phyloP scores from a whole-genome alignment of 2,888 invertebrate species.

The Lepidonotus clava region DNA sequence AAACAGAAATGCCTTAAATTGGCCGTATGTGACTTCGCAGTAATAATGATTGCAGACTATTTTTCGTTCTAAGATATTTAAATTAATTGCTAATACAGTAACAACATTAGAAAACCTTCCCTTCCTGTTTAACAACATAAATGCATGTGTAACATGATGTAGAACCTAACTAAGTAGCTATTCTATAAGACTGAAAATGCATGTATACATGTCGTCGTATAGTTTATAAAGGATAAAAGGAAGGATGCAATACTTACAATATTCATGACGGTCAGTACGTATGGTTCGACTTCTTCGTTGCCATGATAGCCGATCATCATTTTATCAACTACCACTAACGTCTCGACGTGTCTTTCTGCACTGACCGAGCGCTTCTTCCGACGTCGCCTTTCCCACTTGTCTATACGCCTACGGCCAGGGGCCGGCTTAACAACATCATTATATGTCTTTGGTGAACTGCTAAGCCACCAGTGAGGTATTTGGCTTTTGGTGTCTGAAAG shows the following conservation, averaged over 20 bases:
- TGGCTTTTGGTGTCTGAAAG: conserved; percentile 30
- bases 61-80: neutral
- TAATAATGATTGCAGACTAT: neutral
- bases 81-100: no score
- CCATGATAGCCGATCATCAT: conserved; percentile 76
- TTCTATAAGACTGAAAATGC: no score
- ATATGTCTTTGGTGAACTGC: conserved; percentile 4
- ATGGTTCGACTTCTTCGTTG: conserved; percentile 88
- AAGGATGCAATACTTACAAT: conserved; percentile 84
- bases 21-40: neutral
- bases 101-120: no score
- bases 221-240: neutral
- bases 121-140: no score
- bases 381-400: conserved; percentile 58
- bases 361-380: conserved; percentile 68
- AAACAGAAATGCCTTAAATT: conserved; percentile 53
- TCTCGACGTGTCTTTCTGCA: conserved; percentile 75
- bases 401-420: conserved; percentile 49
- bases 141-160: no score
- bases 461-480: conserved; percentile 57
- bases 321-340: conserved; percentile 77
- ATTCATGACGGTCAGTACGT: conserved; percentile 94
- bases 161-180: no score
- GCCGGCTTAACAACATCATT: conserved; percentile 52
- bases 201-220: no score